Percentiles rank a stretch among this genome's conserved stretches.
phyloP scores from a whole-genome alignment of 2,888 invertebrate species.

The Ectropis crepuscularia region DNA sequence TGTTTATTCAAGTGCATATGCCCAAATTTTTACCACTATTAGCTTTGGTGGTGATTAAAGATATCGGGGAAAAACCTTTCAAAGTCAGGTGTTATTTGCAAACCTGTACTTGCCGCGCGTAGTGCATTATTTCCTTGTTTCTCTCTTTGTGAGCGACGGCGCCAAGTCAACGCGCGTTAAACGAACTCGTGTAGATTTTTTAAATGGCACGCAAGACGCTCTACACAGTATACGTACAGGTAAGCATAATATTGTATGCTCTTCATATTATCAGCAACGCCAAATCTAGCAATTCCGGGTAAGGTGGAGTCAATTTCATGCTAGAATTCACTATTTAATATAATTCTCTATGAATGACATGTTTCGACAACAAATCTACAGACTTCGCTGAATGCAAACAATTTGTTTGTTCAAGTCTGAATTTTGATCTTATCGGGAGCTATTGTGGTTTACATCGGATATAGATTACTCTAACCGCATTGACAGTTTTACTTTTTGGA shows the following conservation, averaged over 20 bases:
- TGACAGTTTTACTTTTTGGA: constrained; percentile 57
- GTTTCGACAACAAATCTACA: constrained; percentile 77
- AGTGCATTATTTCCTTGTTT: too few relatives aligned
- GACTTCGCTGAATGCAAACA: constrained; percentile 66
- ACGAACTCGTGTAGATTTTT: too few relatives aligned
- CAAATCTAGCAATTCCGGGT: constrained; percentile 48
- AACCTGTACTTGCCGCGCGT: too few relatives aligned
- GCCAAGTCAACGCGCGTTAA: too few relatives aligned
- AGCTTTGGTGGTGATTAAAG: too few relatives aligned
- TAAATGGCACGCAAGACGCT: background rate
- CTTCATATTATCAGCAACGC: constrained; percentile 12
- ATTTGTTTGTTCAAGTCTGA: constrained; percentile 73
- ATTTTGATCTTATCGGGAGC: constrained; percentile 75
- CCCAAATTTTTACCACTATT: too few relatives aligned
- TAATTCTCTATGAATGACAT: constrained; percentile 68
- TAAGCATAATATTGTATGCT: background rate
- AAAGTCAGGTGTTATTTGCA: too few relatives aligned
- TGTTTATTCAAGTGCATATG: too few relatives aligned
- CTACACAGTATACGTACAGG: background rate
- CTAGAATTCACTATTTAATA: constrained; percentile 61
- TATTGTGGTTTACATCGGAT: constrained; percentile 66
- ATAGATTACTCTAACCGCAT: constrained; percentile 60
- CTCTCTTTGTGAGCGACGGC: too few relatives aligned
- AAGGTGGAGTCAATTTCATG: constrained; percentile 73
- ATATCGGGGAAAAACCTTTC: too few relatives aligned